Conservation (phyloP, 2,113 vertebrate genomes). For the Percopsis transmontana region DNA sequence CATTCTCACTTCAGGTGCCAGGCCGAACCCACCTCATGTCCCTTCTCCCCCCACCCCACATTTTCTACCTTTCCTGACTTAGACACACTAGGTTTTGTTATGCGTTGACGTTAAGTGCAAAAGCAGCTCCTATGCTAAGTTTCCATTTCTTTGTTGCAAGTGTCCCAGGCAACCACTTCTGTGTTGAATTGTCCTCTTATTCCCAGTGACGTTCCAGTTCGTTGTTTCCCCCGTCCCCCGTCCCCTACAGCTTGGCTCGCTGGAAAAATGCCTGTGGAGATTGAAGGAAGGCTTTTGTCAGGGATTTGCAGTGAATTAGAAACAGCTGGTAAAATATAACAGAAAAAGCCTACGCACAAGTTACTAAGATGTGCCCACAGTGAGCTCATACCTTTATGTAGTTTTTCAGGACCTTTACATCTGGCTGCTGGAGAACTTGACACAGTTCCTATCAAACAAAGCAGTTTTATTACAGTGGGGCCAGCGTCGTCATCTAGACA, state of each 20-base stretch:
- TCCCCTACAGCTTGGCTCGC: conserved; percentile 88
- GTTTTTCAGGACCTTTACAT: conserved; percentile 96
- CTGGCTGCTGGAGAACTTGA: conserved; percentile 95
- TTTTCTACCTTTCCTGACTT: conserved; percentile 10
- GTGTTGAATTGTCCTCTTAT: conserved; percentile 26
- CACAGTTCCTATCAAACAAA: conserved; percentile 84
- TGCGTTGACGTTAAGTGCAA: conserved; percentile 69
- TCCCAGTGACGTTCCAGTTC: conserved; percentile 41
- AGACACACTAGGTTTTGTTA: conserved; percentile 49
- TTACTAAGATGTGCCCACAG: background rate
- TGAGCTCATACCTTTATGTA: conserved; percentile 90
- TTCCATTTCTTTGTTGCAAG: conserved; percentile 37
- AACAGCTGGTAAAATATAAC: too few species aligned
- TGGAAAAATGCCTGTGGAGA: conserved; percentile 91
- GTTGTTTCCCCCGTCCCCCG: background rate
- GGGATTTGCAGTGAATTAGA: too few species aligned
- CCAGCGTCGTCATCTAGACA: background rate
- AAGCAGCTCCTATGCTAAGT: conserved; percentile 70
- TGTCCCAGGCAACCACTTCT: conserved; percentile 34
- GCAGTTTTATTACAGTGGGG: background rate
- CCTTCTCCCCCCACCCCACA: conserved; percentile 13
- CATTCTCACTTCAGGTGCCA: conserved; percentile 10
- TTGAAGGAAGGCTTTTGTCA: background rate
- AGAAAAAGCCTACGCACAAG: too few species aligned
- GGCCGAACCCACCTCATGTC: conserved; percentile 9